Percentiles rank a stretch among this genome's conserved stretches.
phyloP scores from a whole-genome alignment of 1,140 invertebrate species.

The Druon quercuslanigerum region DNA sequence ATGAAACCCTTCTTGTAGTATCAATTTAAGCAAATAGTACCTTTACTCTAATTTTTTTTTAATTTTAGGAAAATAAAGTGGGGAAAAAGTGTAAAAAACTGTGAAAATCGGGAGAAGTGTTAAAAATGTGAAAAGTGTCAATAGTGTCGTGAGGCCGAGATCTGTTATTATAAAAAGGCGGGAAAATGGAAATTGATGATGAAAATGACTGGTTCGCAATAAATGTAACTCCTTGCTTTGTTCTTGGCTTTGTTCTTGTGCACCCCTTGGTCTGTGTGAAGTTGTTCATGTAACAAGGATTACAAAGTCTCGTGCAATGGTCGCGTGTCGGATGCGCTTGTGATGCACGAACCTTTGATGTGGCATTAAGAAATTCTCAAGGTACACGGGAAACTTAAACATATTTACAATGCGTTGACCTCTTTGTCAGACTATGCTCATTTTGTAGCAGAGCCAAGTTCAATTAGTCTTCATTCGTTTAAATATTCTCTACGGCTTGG shows the following conservation, averaged over 20 bases:
- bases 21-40: no score
- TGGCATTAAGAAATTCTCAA: slow-evolving; percentile 27
- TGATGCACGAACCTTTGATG: slow-evolving; percentile 20
- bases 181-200: not conserved
- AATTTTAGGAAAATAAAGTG: no score
- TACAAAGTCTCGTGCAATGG: slow-evolving; percentile 24
- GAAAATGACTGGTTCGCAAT: not conserved
- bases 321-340: slow-evolving; percentile 27
- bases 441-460: not conserved
- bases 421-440: not conserved
- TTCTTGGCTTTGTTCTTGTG: slow-evolving; percentile 9
- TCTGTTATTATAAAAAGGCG: not conserved
- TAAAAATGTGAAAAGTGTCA: no score
- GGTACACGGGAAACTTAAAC: slow-evolving; percentile 1
- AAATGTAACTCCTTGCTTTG: slow-evolving; percentile 12
- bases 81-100: no score
- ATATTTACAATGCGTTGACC: slow-evolving; percentile 4
- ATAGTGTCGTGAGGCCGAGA: no score
- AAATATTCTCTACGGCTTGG: not conserved
- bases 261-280: not conserved
- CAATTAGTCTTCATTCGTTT: not conserved
- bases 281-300: slow-evolving; percentile 20
- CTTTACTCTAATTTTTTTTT: no score
- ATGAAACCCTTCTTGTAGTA: no score
- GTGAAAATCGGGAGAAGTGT: no score